Base-by-base conservation (phyloP, 1,140 invertebrate species). In the Wasmannia auropunctata region DNA sequence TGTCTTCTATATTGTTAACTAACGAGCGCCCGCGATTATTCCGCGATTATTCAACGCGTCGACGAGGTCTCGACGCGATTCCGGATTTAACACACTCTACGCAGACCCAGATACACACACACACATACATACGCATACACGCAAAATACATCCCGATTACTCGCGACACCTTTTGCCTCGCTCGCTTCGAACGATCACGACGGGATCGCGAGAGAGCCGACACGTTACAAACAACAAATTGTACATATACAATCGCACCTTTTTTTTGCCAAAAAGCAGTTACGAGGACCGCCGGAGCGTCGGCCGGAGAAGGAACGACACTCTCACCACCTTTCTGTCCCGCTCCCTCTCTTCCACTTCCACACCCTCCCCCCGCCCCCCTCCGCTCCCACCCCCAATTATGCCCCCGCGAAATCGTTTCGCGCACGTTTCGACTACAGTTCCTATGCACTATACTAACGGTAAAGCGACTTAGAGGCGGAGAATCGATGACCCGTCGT, bases 401-500 rank as follows among this genome's bases (percentile, higher is more conserved):
- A 43, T 54, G 46, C 51, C 46, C 46, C 67, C 56, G 51, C 77
- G 76, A 87, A 67, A 90, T 89, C 81, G 80, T 84, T 46, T 89
- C 75, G 80, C 86, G 77, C 54, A 85, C 67, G 79, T 90, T 91
- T 91, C 81, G 51, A 88, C 86, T 88, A 92, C 90, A 92, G 91
- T 92, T 92, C 91, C 91, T 92, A 92, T 91, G 84, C 77, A 86
- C 60, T 86, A 62, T 75, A 58, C 34, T 80, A 85, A 87, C 87
- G 87, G 58, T 85, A 76, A 87, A 88, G 62, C 88, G 84, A 88
- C 81, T 87, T 81, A 89, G 51, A 75, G 86, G 75, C 80, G 69
- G n/a, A 80, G 43, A 22, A 70, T 89, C 63, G 89, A 54, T 60
- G 69, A 58, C 31, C 79, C 74, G 80, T 87, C 84, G 86, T 89